These are phyloP conservation scores for Pterophyllum scalare DNA, from an alignment of 2,113 vertebrate genomes.

Conservation along the genomic window DNA sequence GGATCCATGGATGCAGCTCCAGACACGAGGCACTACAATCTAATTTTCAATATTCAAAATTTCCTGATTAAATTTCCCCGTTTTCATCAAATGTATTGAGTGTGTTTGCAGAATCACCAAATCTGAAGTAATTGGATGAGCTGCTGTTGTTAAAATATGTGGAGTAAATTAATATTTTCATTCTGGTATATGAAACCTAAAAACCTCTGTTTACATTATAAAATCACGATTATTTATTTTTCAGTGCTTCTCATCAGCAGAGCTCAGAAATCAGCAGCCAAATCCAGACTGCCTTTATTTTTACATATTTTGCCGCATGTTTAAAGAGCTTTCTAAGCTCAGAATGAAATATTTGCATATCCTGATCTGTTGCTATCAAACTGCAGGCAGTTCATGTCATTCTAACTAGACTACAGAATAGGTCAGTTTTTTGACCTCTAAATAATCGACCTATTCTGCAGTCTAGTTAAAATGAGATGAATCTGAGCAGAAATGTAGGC, in stretches of 20 bases:
- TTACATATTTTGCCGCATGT: neutral
- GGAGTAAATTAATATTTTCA: neutral
- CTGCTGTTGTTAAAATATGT: neutral
- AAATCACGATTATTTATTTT: constrained; percentile 12
- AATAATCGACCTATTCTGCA: neutral
- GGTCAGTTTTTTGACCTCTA: neutral
- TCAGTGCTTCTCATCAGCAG: neutral
- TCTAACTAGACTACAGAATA: no score
- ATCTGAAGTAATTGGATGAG: neutral
- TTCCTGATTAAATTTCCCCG: neutral
- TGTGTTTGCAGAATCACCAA: neutral
- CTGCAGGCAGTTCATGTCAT: neutral
- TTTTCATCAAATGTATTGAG: neutral
- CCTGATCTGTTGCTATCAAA: neutral
- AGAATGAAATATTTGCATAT: neutral
- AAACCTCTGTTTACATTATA: constrained; percentile 19
- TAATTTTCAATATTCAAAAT: neutral
- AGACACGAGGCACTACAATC: neutral
- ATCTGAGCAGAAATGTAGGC: neutral
- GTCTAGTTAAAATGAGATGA: neutral
- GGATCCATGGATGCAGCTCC: neutral
- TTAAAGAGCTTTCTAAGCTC: neutral
- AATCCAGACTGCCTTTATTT: neutral
- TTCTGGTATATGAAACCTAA: neutral
- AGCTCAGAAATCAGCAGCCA: neutral